phyloP scores from a whole-genome alignment of 2,888 invertebrate species.

The Drosophila merina region DNA sequence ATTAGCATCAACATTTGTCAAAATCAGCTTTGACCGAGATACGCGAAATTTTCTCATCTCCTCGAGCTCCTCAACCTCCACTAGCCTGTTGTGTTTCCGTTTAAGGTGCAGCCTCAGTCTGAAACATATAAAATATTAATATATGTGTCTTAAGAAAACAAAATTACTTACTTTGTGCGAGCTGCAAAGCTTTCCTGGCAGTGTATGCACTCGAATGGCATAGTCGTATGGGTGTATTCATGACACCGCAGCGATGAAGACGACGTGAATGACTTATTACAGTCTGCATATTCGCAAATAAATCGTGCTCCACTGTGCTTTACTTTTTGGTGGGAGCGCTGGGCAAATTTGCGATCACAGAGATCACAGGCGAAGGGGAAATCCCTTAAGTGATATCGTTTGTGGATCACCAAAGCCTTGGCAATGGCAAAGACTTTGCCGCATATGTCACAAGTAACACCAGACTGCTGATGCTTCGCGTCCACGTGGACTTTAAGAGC shows the following conservation, averaged over 20 bases:
- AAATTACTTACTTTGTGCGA: conserved; percentile 64
- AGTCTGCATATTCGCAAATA: conserved; percentile 61
- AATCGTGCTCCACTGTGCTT: conserved; percentile 69
- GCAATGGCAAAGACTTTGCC: conserved; percentile 68
- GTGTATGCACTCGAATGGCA: conserved; percentile 73
- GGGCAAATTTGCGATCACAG: conserved; percentile 71
- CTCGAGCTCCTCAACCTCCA: conserved; percentile 63
- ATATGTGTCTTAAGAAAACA: not conserved
- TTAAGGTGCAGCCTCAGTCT: conserved; percentile 68
- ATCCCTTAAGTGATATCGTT: conserved; percentile 69
- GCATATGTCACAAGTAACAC: conserved; percentile 61
- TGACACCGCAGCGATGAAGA: conserved; percentile 72
- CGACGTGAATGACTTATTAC: conserved; percentile 71
- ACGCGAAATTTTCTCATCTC: conserved; percentile 71
- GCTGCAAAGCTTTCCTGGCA: conserved; percentile 70
- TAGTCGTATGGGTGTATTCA: conserved; percentile 65
- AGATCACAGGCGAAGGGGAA: conserved; percentile 71
- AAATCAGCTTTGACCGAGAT: conserved; percentile 58
- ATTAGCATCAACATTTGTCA: conserved; percentile 4
- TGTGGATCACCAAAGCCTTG: conserved; percentile 72
- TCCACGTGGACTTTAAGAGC: conserved; percentile 67
- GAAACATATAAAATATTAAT: not conserved
- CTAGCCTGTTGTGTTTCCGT: conserved; percentile 57
- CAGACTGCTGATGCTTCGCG: conserved; percentile 54
- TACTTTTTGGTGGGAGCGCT: conserved; percentile 69